Evolutionary conservation across 1,140 invertebrate genomes (phyloP).

Genomic region (Drosophila cardini): DNA sequence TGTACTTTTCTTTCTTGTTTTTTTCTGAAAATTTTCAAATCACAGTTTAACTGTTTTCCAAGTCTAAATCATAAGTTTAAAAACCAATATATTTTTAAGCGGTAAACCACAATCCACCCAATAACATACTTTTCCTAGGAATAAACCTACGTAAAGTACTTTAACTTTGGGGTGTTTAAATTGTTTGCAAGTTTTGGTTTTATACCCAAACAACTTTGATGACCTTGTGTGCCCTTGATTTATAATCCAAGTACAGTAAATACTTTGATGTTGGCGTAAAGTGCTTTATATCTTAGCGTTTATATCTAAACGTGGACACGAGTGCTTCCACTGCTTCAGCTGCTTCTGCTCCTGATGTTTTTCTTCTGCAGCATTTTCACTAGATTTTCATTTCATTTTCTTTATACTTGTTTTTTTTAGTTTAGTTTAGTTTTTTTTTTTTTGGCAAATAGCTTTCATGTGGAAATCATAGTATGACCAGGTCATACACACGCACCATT

Average conservation of each 20-base stretch:
- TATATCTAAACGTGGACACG: constrained; percentile 52
- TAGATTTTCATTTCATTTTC: constrained; percentile 9
- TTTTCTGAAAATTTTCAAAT: no score
- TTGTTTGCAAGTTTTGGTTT: constrained; percentile 29
- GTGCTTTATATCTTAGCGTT: constrained; percentile 62
- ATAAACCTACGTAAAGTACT: constrained; percentile 15
- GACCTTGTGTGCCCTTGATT: constrained; percentile 70
- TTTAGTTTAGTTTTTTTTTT: constrained; percentile 27
- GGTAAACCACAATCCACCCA: no score
- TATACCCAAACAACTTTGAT: constrained; percentile 30
- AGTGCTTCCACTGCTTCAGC: no score
- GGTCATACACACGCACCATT: constrained; percentile 58
- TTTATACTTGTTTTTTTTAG: constrained; percentile 1
- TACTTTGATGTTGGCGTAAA: constrained; percentile 72
- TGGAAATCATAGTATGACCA: constrained; percentile 35
- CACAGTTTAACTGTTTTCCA: no score
- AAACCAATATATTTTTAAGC: no score
- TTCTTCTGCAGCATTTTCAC: constrained; percentile 15
- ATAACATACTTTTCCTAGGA: neutral
- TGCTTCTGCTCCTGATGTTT: constrained; percentile 3
- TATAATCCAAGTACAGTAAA: constrained; percentile 44
- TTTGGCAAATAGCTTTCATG: constrained; percentile 63
- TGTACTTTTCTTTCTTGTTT: no score
- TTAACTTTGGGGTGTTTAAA: constrained; percentile 13
- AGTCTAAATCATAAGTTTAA: no score